A percentile compares a stretch with the other conserved stretches of the same genome.
Conservation (phyloP, 2,888 invertebrate species). For the Nyleta sp. region DNA sequence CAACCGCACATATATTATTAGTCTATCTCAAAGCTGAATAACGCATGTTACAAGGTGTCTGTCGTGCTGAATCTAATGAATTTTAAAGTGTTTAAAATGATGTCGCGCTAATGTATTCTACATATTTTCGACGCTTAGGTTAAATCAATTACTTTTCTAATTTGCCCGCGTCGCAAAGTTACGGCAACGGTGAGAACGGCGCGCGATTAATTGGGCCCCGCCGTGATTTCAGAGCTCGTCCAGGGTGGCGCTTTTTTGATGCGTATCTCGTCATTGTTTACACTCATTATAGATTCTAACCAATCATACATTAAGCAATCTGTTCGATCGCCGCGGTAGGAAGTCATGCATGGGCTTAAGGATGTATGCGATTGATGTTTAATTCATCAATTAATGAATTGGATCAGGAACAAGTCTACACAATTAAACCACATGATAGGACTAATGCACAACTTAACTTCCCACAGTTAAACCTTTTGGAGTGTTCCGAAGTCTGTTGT, state of each 20-base stretch:
- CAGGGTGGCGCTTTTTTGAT: neutral
- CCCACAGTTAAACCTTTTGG: constrained; percentile 23
- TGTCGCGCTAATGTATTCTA: constrained; percentile 49
- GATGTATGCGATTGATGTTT: constrained; percentile 56
- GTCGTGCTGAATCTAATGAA: constrained; percentile 64
- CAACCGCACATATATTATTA: constrained; percentile 67
- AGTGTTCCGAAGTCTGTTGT: too few relatives aligned
- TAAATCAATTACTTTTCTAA: constrained; percentile 35
- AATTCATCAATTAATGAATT: constrained; percentile 62
- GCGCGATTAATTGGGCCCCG: neutral
- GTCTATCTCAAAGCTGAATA: constrained; percentile 65
- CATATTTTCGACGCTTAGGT: constrained; percentile 36
- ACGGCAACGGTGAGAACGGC: too few relatives aligned
- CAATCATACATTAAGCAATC: constrained; percentile 51
- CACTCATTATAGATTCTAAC: constrained; percentile 38
- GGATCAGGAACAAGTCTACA: constrained; percentile 58
- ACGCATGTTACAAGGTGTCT: constrained; percentile 66
- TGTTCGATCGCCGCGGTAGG: constrained; percentile 37
- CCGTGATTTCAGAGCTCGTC: neutral
- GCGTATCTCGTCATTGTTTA: constrained; percentile 20
- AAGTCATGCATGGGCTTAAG: constrained; percentile 56
- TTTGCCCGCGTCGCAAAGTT: constrained; percentile 23
- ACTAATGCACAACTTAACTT: constrained; percentile 46
- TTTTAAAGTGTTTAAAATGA: constrained; percentile 60
- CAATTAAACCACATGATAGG: constrained; percentile 52